A percentile compares a stretch with the other conserved stretches of the same genome.
phyloP scores from a whole-genome alignment of 2,113 vertebrate genomes.

The Cottus gobio region DNA sequence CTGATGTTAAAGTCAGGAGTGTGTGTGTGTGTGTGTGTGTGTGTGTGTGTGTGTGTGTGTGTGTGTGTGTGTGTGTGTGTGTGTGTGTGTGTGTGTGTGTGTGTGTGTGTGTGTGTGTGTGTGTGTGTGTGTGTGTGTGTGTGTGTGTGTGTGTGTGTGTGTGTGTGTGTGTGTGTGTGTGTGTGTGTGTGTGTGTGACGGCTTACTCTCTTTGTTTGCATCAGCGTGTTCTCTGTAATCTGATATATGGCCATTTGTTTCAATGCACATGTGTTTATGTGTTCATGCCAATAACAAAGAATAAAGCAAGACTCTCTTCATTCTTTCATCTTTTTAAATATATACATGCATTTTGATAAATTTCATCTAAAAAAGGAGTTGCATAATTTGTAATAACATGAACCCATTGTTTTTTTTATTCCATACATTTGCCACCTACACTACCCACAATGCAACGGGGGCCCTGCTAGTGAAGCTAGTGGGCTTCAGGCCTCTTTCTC shows the following conservation, averaged over 20 bases:
- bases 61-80: neutral
- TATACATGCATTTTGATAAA: neutral
- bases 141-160: neutral
- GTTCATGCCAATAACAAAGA: neutral
- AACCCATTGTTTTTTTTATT: neutral
- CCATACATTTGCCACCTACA: neutral
- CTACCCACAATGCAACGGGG: neutral
- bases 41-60: slow-evolving; percentile 16
- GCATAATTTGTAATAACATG: neutral
- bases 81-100: neutral
- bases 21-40: slow-evolving; percentile 7
- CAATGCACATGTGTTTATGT: neutral
- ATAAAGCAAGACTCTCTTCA: neutral
- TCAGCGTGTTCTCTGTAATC: neutral
- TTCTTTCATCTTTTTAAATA: neutral
- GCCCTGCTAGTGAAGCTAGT: neutral
- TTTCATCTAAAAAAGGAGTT: neutral
- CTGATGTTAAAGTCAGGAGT: slow-evolving; percentile 21
- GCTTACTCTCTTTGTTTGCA: neutral
- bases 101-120: neutral
- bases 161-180: slow-evolving; percentile 15
- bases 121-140: slow-evolving; percentile 41
- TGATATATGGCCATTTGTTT: neutral
- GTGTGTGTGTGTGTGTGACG: neutral
- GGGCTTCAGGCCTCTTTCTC: neutral